These are phyloP conservation scores for Trachurus trachurus DNA, from an alignment of 2,797 vertebrate genomes.

Conservation along the genomic window DNA sequence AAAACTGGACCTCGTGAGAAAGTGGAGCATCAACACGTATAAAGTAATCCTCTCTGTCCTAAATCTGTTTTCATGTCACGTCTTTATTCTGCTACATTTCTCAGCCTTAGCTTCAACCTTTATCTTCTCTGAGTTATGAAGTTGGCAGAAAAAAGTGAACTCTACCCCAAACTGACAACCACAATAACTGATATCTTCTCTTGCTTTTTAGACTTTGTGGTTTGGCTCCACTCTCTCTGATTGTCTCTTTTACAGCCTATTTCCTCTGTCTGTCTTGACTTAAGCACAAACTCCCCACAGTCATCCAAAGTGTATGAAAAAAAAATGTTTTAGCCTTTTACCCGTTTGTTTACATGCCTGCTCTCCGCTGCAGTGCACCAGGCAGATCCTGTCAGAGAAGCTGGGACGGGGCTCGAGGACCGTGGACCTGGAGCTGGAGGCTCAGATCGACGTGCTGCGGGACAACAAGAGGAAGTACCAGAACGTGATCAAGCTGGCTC, in stretches of 20 bases:
- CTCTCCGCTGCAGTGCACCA: constrained; percentile 90
- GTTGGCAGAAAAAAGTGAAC: constrained; percentile 27
- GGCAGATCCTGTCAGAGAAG: constrained; percentile 98
- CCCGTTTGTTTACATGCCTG: background rate
- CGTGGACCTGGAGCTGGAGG: constrained; percentile 97
- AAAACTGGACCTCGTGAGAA: constrained; percentile 97
- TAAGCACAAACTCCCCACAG: background rate
- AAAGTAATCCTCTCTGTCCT: constrained; percentile 88
- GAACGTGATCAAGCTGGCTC: constrained; percentile 93
- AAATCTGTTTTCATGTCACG: constrained; percentile 36
- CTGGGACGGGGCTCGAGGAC: constrained; percentile 97
- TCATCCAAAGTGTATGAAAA: background rate
- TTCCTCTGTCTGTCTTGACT: background rate
- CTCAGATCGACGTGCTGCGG: constrained; percentile 95
- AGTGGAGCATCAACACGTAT: constrained; percentile 99
- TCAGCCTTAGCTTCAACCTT: background rate
- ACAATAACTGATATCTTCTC: background rate
- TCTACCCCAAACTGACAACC: background rate
- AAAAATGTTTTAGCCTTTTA: background rate
- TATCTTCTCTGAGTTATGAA: constrained; percentile 21
- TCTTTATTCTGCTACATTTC: constrained; percentile 14
- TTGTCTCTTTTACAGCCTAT: background rate
- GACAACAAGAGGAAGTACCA: constrained; percentile 99
- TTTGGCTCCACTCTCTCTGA: constrained; percentile 11
- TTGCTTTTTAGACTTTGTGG: background rate